A percentile compares a stretch with the other conserved stretches of the same genome.
Conservation (phyloP, 2,888 invertebrate genomes). For the Peribatodes rhomboidaria region DNA sequence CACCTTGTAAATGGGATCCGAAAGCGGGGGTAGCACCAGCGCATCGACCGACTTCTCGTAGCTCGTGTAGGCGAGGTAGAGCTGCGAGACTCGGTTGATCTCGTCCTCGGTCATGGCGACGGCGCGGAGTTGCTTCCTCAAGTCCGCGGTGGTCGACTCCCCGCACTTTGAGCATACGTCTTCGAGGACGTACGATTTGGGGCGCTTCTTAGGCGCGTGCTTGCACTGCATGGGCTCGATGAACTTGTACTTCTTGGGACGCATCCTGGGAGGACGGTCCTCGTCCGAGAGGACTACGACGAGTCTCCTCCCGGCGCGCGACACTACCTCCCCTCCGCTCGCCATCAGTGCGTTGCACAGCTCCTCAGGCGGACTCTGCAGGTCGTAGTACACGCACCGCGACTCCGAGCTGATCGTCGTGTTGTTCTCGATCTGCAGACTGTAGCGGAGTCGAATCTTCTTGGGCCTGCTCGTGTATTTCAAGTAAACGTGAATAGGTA, state of each 20-base stretch:
- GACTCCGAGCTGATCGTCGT: slow-evolving; percentile 73
- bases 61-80: slow-evolving; percentile 70
- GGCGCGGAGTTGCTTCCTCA: slow-evolving; percentile 70
- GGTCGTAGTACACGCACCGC: slow-evolving; percentile 77
- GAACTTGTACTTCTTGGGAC: slow-evolving; percentile 68
- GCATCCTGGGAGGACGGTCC: slow-evolving; percentile 54
- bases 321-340: slow-evolving; percentile 76
- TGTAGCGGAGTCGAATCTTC: slow-evolving; percentile 77
- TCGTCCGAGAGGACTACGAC: slow-evolving; percentile 68
- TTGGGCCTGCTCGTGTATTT: slow-evolving; percentile 77
- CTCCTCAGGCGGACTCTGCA: slow-evolving; percentile 74
- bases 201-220: slow-evolving; percentile 58
- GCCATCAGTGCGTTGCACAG: slow-evolving; percentile 74
- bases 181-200: slow-evolving; percentile 62
- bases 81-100: slow-evolving; percentile 69
- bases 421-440: slow-evolving; percentile 76
- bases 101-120: slow-evolving; percentile 76
- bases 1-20: slow-evolving; percentile 74
- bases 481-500: slow-evolving; percentile 82
- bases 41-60: slow-evolving; percentile 74
- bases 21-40: slow-evolving; percentile 71
- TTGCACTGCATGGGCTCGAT: slow-evolving; percentile 71
- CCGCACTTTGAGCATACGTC: slow-evolving; percentile 75
- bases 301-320: slow-evolving; percentile 64
- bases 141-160: slow-evolving; percentile 67